phyloP scores from a whole-genome alignment of 2,888 invertebrate genomes.

The Hololepta plana region DNA sequence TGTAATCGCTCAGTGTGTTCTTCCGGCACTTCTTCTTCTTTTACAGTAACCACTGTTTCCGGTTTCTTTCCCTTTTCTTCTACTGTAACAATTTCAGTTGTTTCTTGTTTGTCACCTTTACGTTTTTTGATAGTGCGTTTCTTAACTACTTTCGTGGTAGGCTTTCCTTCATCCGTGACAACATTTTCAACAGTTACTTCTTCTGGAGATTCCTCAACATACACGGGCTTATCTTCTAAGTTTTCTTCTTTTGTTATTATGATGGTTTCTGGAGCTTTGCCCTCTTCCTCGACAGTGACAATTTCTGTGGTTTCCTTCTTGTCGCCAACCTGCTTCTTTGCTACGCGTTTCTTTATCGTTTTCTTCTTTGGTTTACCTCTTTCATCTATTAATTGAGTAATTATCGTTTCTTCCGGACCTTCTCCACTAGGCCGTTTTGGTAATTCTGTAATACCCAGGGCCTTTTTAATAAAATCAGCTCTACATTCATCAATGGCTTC shows the following conservation, averaged over 20 bases:
- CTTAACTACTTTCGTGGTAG: constrained; percentile 14
- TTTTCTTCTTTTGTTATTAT: constrained; percentile 16
- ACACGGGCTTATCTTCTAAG: constrained; percentile 11
- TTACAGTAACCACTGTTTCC: constrained; percentile 16
- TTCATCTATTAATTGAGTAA: constrained; percentile 12
- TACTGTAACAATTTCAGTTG: constrained; percentile 27
- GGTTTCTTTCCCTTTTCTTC: constrained; percentile 27
- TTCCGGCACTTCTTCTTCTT: constrained; percentile 13
- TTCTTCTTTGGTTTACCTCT: constrained; percentile 17
- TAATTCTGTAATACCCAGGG: neutral
- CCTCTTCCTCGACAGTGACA: constrained; percentile 22
- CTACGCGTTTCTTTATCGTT: constrained; percentile 12
- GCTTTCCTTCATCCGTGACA: constrained; percentile 14
- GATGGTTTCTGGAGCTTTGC: constrained; percentile 19
- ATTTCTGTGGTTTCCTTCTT: constrained; percentile 24
- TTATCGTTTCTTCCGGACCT: constrained; percentile 14
- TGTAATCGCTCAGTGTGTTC: too few relatives aligned
- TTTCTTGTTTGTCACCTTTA: constrained; percentile 18
- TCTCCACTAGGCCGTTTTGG: constrained; percentile 8
- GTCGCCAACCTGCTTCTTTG: constrained; percentile 13
- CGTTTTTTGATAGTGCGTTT: constrained; percentile 21
- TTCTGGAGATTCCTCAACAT: constrained; percentile 13
- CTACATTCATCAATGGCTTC: constrained; percentile 7
- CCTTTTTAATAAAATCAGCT: neutral
- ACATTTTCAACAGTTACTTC: constrained; percentile 8